Evolutionary conservation across 1,140 invertebrate genomes (phyloP).

Genomic region (Monochamus saltuarius): DNA sequence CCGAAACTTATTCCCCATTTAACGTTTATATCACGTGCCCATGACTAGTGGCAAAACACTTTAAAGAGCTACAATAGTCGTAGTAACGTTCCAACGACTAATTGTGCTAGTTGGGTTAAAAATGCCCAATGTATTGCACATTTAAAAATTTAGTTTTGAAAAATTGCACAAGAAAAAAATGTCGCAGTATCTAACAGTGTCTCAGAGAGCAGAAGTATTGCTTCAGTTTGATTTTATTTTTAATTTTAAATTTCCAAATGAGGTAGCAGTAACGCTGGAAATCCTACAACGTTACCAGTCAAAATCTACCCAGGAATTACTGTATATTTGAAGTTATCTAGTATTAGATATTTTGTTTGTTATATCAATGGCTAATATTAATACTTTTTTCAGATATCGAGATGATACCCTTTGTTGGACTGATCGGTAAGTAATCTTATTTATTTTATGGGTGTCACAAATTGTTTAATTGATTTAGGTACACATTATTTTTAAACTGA

Average conservation of each 20-base stretch:
- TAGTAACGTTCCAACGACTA: too few relatives aligned
- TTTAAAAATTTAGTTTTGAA: too few relatives aligned
- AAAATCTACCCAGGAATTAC: not conserved
- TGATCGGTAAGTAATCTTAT: conserved; percentile 42
- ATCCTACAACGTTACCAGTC: not conserved
- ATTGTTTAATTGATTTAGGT: too few relatives aligned
- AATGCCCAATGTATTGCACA: too few relatives aligned
- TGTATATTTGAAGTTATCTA: not conserved
- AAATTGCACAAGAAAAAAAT: too few relatives aligned
- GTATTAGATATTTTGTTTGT: not conserved
- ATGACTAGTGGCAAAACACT: too few relatives aligned
- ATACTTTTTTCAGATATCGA: conserved; percentile 43
- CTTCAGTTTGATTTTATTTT: not conserved
- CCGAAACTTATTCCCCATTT: too few relatives aligned
- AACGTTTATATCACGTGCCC: too few relatives aligned
- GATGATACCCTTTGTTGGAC: conserved; percentile 46
- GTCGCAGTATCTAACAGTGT: not conserved
- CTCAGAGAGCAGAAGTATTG: not conserved
- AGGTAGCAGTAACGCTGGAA: not conserved
- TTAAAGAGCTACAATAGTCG: too few relatives aligned
- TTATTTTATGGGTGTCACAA: conserved; percentile 5
- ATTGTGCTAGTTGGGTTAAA: too few relatives aligned
- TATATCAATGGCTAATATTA: not conserved
- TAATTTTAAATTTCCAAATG: not conserved
- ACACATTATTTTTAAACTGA: too few relatives aligned